Percentiles rank a stretch among this genome's conserved stretches.
Conservation (phyloP, 1,140 invertebrate genomes). For the Aradophagus sp. region DNA sequence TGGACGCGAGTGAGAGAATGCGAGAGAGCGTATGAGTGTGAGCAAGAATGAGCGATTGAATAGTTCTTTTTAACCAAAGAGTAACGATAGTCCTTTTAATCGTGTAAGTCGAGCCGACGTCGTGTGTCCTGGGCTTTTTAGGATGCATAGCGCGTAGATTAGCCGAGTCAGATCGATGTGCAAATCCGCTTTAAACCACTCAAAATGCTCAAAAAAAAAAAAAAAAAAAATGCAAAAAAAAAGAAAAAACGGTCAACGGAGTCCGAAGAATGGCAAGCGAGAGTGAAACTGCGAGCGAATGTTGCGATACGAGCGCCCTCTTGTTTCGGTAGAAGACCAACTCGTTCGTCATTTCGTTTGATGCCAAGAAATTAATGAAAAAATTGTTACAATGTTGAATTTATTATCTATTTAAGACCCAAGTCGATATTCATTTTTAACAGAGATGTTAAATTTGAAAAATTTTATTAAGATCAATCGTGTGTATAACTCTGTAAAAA, state of each 20-base stretch:
- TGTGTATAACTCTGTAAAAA: no score
- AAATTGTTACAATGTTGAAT: no score
- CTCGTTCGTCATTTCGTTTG: conserved; percentile 24
- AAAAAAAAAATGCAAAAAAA: no score
- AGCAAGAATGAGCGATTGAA: conserved; percentile 13
- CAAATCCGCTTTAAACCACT: conserved; percentile 49
- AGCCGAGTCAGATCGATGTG: conserved; percentile 52
- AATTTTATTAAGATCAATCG: no score
- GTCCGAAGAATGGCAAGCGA: conserved; percentile 12
- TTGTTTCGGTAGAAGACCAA: conserved; percentile 3
- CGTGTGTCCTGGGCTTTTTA: conserved; percentile 56
- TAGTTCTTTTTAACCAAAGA: conserved; percentile 74
- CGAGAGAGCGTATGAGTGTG: conserved; percentile 9
- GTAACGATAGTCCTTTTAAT: conserved; percentile 66
- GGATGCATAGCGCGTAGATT: conserved; percentile 55
- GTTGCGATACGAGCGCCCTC: conserved; percentile 15
- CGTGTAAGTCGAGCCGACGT: conserved; percentile 57
- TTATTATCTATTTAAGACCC: no score
- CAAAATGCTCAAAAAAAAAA: conserved; percentile 56
- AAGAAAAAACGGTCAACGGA: conserved; percentile 15
- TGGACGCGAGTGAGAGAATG: background rate
- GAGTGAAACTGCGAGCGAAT: conserved; percentile 8
- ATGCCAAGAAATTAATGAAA: no score
- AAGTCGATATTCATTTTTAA: no score
- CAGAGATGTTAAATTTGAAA: no score